A percentile compares a stretch with the other conserved stretches of the same genome.
Evolutionary conservation across 2,113 vertebrate genomes (phyloP).

Genomic region (Gila orcuttii): DNA sequence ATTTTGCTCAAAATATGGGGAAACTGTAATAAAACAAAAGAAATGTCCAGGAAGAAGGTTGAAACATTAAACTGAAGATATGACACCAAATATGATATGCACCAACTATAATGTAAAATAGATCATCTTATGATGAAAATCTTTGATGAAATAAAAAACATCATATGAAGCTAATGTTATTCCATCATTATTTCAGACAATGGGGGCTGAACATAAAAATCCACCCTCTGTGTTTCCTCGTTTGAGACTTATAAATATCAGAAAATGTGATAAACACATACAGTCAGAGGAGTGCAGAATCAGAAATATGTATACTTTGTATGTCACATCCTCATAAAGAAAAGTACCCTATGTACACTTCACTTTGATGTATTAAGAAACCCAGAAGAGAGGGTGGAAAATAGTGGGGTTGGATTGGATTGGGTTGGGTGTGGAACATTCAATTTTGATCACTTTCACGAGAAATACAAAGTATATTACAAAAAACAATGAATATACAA

Average conservation of each 20-base stretch:
- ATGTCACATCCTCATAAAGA: background rate
- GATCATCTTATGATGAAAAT: background rate
- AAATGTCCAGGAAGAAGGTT: too few relatives aligned
- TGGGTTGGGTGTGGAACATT: too few relatives aligned
- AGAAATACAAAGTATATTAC: background rate
- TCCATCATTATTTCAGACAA: background rate
- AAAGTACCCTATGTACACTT: background rate
- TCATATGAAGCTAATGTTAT: background rate
- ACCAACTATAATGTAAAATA: background rate
- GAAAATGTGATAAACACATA: background rate
- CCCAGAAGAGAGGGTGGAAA: background rate
- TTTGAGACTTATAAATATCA: slow-evolving; percentile 4
- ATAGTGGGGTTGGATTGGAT: background rate
- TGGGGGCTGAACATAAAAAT: background rate
- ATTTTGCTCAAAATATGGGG: slow-evolving; percentile 53
- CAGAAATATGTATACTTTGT: background rate
- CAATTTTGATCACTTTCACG: background rate
- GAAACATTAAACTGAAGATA: background rate
- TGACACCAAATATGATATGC: background rate
- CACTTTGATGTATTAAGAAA: background rate
- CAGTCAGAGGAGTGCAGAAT: background rate
- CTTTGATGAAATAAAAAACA: background rate
- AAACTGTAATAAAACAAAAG: background rate
- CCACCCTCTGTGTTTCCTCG: background rate
- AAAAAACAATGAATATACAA: background rate